A percentile compares a stretch with the other conserved stretches of the same genome.
These are phyloP conservation scores for Perca flavescens DNA, from an alignment of 2,113 vertebrate genomes.

Conservation along the genomic window DNA sequence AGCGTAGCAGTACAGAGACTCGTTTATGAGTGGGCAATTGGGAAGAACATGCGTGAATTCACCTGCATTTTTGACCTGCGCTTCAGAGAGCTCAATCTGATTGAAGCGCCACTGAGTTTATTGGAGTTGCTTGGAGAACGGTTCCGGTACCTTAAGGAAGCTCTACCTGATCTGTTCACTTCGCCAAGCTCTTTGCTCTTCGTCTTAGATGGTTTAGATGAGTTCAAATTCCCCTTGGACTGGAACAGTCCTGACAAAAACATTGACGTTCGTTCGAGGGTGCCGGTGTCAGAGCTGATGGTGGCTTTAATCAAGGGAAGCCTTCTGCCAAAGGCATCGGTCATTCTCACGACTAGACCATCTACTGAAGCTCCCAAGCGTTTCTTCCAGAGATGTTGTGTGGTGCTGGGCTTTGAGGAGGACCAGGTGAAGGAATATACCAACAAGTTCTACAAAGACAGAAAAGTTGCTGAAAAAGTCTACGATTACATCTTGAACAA, in stretches of 20 bases:
- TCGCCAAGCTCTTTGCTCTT: conserved; percentile 67
- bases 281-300: conserved; percentile 72
- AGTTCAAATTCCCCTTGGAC: conserved; percentile 72
- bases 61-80: conserved; percentile 76
- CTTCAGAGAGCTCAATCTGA: conserved; percentile 78
- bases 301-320: conserved; percentile 72
- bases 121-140: conserved; percentile 66
- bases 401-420: conserved; percentile 80
- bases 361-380: conserved; percentile 63
- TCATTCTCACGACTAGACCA: conserved; percentile 79
- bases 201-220: conserved; percentile 79
- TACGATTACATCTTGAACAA: conserved; percentile 73
- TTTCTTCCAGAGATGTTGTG: conserved; percentile 75
- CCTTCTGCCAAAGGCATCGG: conserved; percentile 71
- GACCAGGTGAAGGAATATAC: conserved; percentile 78
- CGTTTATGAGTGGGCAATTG: conserved; percentile 84
- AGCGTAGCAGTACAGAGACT: conserved; percentile 81
- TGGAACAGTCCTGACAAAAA: conserved; percentile 53
- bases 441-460: conserved; percentile 76
- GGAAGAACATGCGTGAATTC: conserved; percentile 75
- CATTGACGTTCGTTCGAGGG: conserved; percentile 38
- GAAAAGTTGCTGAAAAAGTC: conserved; percentile 60
- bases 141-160: conserved; percentile 66
- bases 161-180: conserved; percentile 57
- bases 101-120: conserved; percentile 62